These are phyloP conservation scores for Apotomis turbidana DNA, from an alignment of 2,888 invertebrate genomes.

Conservation along the genomic window DNA sequence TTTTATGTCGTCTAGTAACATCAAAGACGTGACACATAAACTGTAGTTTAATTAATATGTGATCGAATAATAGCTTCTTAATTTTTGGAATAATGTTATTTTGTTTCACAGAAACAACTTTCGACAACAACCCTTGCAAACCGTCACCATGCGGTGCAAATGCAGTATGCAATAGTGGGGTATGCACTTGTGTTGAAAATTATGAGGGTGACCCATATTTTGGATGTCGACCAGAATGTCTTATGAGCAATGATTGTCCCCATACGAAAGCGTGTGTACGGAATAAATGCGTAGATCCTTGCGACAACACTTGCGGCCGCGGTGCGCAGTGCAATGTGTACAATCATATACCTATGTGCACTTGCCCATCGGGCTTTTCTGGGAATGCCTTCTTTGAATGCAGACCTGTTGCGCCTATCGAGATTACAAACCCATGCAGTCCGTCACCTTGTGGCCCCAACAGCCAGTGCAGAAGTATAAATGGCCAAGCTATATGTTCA, in stretches of 20 bases:
- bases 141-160: conserved; percentile 89
- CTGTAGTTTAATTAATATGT: too few species aligned
- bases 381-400: conserved; percentile 89
- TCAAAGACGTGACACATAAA: too few species aligned
- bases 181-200: conserved; percentile 88
- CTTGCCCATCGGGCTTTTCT: conserved; percentile 84
- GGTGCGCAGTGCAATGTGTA: conserved; percentile 89
- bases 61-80: too few species aligned
- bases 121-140: conserved; percentile 83
- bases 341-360: conserved; percentile 85
- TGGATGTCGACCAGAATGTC: conserved; percentile 92
- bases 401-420: conserved; percentile 66
- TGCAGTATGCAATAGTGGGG: conserved; percentile 87
- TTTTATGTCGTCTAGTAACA: too few species aligned
- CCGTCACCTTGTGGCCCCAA: conserved; percentile 90
- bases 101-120: conserved; percentile 55
- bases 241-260: conserved; percentile 88
- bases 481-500: conserved; percentile 88
- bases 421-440: conserved; percentile 84
- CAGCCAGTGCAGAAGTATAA: conserved; percentile 86
- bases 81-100: conserved; percentile 6
- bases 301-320: conserved; percentile 89
- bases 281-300: conserved; percentile 91
- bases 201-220: conserved; percentile 91
- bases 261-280: conserved; percentile 87